Evolutionary conservation across 2,797 vertebrate species (phyloP).

Genomic region (Epinephelus coioides): DNA sequence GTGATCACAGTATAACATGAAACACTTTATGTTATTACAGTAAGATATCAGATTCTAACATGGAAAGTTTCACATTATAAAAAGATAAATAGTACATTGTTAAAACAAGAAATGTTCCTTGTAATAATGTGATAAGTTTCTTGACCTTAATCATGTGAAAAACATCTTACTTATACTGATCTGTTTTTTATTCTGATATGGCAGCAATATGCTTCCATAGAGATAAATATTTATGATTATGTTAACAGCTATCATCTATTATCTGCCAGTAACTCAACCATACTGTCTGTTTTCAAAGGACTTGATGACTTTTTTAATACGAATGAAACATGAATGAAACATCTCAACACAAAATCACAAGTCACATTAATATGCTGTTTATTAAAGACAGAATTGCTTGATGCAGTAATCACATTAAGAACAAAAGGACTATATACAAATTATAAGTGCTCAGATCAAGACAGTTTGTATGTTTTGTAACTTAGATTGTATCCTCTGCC

Average conservation of each 20-base stretch:
- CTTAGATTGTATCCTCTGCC: background rate
- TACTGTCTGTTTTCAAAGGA: background rate
- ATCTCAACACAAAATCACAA: background rate
- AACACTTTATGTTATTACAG: no score
- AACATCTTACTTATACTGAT: no score
- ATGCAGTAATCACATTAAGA: conserved; percentile 24
- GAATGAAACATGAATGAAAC: conserved; percentile 6
- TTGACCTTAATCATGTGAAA: no score
- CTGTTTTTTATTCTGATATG: no score
- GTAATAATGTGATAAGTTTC: no score
- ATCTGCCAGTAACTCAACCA: background rate
- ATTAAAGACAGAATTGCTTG: conserved; percentile 34
- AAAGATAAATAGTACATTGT: no score
- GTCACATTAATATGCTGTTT: conserved; percentile 42
- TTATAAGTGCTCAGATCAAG: conserved; percentile 33
- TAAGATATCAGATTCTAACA: no score
- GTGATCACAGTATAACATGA: no score
- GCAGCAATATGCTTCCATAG: no score
- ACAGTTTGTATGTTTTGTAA: background rate
- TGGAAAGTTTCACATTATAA: no score
- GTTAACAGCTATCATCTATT: background rate
- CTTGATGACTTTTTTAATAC: background rate
- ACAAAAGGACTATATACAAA: conserved; percentile 31
- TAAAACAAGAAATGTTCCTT: no score
- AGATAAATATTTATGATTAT: background rate